Evolutionary conservation across 2,113 vertebrate genomes (phyloP).

Genomic region (Propithecus coquereli): DNA sequence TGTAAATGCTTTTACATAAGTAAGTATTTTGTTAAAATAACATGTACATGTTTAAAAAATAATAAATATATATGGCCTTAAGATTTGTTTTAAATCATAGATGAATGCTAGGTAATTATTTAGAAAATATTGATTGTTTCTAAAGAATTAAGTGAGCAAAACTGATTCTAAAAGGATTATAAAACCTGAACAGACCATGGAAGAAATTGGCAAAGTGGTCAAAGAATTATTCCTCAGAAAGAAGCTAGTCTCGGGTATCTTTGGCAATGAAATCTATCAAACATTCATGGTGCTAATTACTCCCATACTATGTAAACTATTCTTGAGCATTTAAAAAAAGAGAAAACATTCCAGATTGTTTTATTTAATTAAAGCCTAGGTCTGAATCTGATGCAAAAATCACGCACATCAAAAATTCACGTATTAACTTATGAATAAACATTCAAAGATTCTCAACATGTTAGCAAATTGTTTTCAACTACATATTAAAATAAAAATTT

Average conservation of each 20-base stretch:
- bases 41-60: not conserved
- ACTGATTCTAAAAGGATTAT: not conserved
- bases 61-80: not conserved
- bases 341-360: not conserved
- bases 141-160: not conserved
- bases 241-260: not conserved
- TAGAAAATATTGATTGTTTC: not conserved
- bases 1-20: not conserved
- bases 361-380: not conserved
- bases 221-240: not conserved
- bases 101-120: not conserved
- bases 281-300: not conserved
- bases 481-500: not conserved
- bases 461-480: not conserved
- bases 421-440: not conserved
- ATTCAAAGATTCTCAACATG: not conserved
- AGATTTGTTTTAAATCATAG: not conserved
- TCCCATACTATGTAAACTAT: not conserved
- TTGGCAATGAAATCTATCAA: not conserved
- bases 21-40: not conserved
- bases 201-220: not conserved
- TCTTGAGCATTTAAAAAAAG: not conserved
- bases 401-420: not conserved
- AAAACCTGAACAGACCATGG: not conserved
- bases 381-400: not conserved